Evolutionary conservation across 2,888 invertebrate genomes (phyloP), one percentile per base, ranked within the genome.

Genomic region (Pardosa pseudoannulata): DNA sequence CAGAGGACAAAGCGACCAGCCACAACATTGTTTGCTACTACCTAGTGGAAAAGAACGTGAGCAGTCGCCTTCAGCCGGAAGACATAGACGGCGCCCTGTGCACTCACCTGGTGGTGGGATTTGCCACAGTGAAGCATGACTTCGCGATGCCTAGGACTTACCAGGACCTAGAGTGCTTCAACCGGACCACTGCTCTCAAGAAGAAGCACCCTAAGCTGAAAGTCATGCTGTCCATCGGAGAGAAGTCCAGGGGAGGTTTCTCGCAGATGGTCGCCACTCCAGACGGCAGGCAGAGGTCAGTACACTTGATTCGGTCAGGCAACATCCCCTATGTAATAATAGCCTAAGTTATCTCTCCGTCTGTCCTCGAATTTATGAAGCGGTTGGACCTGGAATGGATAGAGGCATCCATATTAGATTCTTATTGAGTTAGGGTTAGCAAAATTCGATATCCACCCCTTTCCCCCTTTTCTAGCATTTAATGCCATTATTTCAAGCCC

Each of bases 81-180:
- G 80, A 83, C 31, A 88, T 88, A 6, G 80, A 79, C 19, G 41
- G 96, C 29, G 91, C 93, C 89, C 92, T 97, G 79, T 97, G 97
- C 91, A 96, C 96, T 0, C 97, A 97, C 91, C 94, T 97, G 87
- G 95, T 96, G 91, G 92, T 96, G 80, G 96, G 95, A 65, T 95
- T 96, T 92, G 95, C 95, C 27, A 91, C 91, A 81, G 93, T 97
- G 2, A 94, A 95, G 89, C 94, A 94, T 89, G 92, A 93, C 11
- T 92, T 96, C 41, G 89, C 92, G 13, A 89, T 92, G n/a, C 83
- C 88, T 0, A 64, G 39, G n/a, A 80, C 79, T 19, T 73, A 76
- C 2, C 73, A 83, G 3, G 83, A 83, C 23, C 32, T 85, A 6
- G 85, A 85, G 1, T 50, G 72, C 46, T 88, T 79, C 73, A 83